These are phyloP conservation scores for Heliothis peltigera DNA, from an alignment of 2,888 invertebrate species.

Conservation along the genomic window DNA sequence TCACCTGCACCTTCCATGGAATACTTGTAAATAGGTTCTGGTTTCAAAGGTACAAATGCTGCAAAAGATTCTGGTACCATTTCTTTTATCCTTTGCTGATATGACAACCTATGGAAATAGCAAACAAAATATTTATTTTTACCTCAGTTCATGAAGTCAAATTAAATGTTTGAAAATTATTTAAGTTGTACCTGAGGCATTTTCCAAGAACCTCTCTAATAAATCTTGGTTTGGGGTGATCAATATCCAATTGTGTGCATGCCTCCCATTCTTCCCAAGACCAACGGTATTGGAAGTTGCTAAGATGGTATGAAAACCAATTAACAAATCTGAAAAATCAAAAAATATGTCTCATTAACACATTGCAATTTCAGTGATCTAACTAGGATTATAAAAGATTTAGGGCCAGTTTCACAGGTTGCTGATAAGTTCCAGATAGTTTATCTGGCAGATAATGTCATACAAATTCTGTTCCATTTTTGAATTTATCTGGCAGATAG, in stretches of 20 bases:
- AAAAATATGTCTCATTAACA: not conserved
- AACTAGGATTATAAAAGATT: no score
- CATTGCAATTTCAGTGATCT: not conserved
- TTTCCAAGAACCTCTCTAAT: constrained; percentile 97
- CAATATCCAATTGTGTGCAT: constrained; percentile 94
- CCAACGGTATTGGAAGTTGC: constrained; percentile 99
- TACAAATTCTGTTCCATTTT: no score
- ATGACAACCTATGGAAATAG: constrained; percentile 93
- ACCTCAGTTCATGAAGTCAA: not conserved
- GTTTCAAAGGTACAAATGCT: constrained; percentile 95
- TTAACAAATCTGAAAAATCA: constrained; percentile 93
- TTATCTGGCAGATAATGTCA: no score
- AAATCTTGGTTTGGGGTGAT: constrained; percentile 98
- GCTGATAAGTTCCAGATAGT: no score
- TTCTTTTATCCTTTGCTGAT: constrained; percentile 97
- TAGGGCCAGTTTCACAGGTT: no score
- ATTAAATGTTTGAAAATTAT: not conserved
- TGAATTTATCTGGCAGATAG: no score
- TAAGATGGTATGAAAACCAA: constrained; percentile 99
- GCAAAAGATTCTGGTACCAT: constrained; percentile 97
- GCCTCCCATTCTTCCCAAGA: constrained; percentile 99
- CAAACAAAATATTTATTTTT: constrained; percentile 4
- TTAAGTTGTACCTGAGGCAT: constrained; percentile 93
- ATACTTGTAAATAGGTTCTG: constrained; percentile 97
- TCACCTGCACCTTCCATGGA: constrained; percentile 95